phyloP scores from a whole-genome alignment of 2,113 vertebrate genomes.

The Chionodraco myersi region DNA sequence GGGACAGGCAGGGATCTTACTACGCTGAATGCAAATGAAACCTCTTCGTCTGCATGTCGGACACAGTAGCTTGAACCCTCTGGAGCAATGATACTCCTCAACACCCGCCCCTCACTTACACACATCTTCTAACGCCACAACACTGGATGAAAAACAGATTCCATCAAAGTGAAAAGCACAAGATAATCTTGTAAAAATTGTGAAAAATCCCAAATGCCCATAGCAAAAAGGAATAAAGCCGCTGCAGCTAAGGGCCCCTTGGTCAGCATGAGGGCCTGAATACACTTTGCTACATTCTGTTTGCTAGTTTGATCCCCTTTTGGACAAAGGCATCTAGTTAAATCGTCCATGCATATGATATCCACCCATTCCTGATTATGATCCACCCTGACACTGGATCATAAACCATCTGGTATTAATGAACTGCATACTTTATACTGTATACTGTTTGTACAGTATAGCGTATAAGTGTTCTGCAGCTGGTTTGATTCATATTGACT shows the following conservation, averaged over 20 bases:
- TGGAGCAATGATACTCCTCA: conserved; percentile 34
- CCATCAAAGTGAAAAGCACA: conserved; percentile 54
- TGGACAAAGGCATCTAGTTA: not conserved
- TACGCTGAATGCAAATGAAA: conserved; percentile 54
- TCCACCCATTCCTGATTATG: not conserved
- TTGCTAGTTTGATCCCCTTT: not conserved
- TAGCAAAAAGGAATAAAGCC: conserved; percentile 35
- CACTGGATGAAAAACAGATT: conserved; percentile 68
- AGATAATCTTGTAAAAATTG: conserved; percentile 58
- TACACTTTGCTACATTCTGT: not conserved
- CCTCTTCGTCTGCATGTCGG: conserved; percentile 50
- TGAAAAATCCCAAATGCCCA: conserved; percentile 34
- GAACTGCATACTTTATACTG: not conserved
- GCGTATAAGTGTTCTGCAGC: not conserved
- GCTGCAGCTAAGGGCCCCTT: conserved; percentile 22
- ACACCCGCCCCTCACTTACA: conserved; percentile 19
- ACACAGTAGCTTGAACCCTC: conserved; percentile 47
- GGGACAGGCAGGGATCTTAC: conserved; percentile 45
- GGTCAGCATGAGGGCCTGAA: conserved; percentile 17
- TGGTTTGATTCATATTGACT: not conserved
- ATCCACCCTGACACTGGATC: not conserved
- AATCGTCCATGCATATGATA: not conserved
- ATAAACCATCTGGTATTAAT: not conserved
- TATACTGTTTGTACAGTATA: too few relatives aligned
- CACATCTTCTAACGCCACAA: conserved; percentile 47